These are phyloP conservation scores for Cataglyphis livida DNA, from an alignment of 2,888 invertebrate genomes.

Conservation along the genomic window DNA sequence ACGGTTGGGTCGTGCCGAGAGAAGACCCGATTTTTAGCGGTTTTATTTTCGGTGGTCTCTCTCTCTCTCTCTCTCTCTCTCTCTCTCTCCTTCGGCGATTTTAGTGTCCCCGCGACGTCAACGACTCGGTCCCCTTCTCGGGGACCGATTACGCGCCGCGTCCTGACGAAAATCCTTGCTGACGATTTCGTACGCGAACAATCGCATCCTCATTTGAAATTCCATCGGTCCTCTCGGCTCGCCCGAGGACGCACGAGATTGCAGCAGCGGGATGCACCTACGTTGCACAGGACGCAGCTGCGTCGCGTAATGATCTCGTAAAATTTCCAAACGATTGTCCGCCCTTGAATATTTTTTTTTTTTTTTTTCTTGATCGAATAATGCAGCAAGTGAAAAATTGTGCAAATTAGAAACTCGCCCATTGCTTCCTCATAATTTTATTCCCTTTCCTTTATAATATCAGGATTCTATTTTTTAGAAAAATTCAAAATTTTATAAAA, in stretches of 20 bases:
- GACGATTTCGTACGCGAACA: slow-evolving; percentile 39
- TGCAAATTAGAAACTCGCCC: too few species aligned
- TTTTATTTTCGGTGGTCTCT: slow-evolving; percentile 64
- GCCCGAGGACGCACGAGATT: slow-evolving; percentile 8
- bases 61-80: slow-evolving; percentile 27
- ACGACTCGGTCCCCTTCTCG: slow-evolving; percentile 3
- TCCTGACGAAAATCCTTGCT: slow-evolving; percentile 37
- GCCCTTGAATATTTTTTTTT: slow-evolving; percentile 3
- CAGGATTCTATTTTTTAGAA: too few species aligned
- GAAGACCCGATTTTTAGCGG: slow-evolving; percentile 63
- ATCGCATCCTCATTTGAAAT: slow-evolving; percentile 50
- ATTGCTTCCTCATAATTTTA: too few species aligned
- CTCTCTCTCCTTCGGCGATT: not conserved
- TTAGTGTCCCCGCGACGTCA: slow-evolving; percentile 16
- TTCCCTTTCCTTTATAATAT: too few species aligned
- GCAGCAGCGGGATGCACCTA: not conserved
- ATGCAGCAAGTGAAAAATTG: not conserved
- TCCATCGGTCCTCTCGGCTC: slow-evolving; percentile 26
- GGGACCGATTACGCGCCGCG: slow-evolving; percentile 5
- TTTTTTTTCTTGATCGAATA: not conserved
- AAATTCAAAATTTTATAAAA: too few species aligned
- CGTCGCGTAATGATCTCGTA: slow-evolving; percentile 48
- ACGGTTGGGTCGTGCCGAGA: slow-evolving; percentile 65
- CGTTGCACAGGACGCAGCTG: slow-evolving; percentile 19
- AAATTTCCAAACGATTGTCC: slow-evolving; percentile 25